Base-by-base conservation (phyloP, 2,113 vertebrate genomes). In the Morphnarchus princeps region DNA sequence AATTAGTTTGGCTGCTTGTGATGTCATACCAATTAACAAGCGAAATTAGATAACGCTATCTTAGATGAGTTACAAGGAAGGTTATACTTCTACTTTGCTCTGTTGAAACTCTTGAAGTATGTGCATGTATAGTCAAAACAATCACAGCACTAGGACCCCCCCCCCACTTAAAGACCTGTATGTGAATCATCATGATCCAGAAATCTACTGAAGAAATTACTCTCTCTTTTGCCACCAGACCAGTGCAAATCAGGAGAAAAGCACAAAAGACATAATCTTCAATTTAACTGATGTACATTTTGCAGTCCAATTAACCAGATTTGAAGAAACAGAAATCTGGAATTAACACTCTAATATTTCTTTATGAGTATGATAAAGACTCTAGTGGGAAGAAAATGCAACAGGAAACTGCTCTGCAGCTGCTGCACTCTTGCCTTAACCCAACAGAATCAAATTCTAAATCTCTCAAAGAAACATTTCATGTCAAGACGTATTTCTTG, bases 301-400 rank as follows among this genome's bases (percentile, higher is more conserved):
- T 28, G 14, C 57, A 25, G 36, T 38, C n/a, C 36, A 19, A 55
- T 13, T 13, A 54, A 70, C 6, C 25, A 61, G 16, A 43, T 54
- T 31, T 15, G 21, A 76, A 74, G 54, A 73, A 52, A 66, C 40
- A 49, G 13, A 73, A 19, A 73, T 61, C 54, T 63, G 40, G 20
- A 63, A 72, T 58, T 72, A 86, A 36, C 11, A 22, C 20, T 11
- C n/a, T 29, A 67, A 20, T 31, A 40, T 36, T 89, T 57, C 58
- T 43, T 16, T 34, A 34, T 1, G 6, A 52, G 21, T 10, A 15
- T 3, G 10, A 62, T 24, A 47, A 83, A 76, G 83, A 65, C 15
- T 31, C 13, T 2, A 20, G 4, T 1, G 4, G n/a, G 62, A 79
- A 4, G 13, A 45, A 85, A 76, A 45, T 0, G 0, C 10, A 66